These are phyloP conservation scores for Myathropa florea DNA, from an alignment of 2,888 invertebrate species.

Conservation along the genomic window DNA sequence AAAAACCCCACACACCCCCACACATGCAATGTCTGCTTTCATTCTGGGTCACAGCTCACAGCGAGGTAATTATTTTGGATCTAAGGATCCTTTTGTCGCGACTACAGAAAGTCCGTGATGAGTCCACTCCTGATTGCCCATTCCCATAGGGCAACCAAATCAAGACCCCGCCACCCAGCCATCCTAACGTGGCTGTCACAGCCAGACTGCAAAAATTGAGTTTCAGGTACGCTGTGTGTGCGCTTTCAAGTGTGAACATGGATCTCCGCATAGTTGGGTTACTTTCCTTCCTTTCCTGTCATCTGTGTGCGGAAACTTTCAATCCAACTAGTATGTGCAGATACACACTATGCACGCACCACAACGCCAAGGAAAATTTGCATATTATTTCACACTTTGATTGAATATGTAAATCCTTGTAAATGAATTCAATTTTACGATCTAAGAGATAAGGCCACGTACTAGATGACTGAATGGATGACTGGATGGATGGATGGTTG, in stretches of 20 bases:
- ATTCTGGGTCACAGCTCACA: neutral
- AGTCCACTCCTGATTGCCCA: neutral
- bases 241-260: constrained; percentile 61
- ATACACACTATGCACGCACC: constrained; percentile 41
- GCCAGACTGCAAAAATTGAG: neutral
- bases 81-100: neutral
- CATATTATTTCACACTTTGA: constrained; percentile 75
- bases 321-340: constrained; percentile 10
- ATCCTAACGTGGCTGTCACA: neutral
- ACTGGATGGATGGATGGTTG: constrained; percentile 66
- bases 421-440: constrained; percentile 75
- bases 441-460: constrained; percentile 73
- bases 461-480: constrained; percentile 69
- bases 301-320: neutral
- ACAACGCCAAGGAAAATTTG: constrained; percentile 69
- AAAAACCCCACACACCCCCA: neutral
- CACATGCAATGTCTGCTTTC: neutral
- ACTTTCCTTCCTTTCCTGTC: constrained; percentile 41
- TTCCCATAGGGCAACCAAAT: constrained; percentile 24
- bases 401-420: constrained; percentile 75
- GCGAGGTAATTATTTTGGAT: neutral
- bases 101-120: neutral
- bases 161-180: constrained; percentile 5
- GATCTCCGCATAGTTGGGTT: constrained; percentile 37
- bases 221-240: constrained; percentile 55